Evolutionary conservation across 2,888 invertebrate species (phyloP), one percentile per base, ranked within the genome.

Genomic region (Parnassius mnemosyne): DNA sequence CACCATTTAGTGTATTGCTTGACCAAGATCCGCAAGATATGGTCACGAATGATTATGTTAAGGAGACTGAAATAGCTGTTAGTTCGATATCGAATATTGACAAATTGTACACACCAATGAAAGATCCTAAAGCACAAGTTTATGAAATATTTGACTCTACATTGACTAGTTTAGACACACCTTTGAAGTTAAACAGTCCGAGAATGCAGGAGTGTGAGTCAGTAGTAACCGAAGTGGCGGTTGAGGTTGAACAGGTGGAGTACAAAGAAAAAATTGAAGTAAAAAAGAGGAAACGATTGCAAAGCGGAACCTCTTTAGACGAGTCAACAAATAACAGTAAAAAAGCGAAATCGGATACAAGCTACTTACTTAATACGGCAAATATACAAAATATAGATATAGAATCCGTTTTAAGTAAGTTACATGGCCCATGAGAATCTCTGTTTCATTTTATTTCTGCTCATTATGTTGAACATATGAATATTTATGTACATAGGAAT

Each of bases 341-440:
- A 67, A 87, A 79, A 71, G 70, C 75, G 1, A 89, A 86, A 70
- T 72, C 83, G 9, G 85, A 88, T 57, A 68, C 85, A 5, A 78
- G 83, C 60, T 84, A 83, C 68, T 73, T 88, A 65, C 76, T 88
- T 13, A 79, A 81, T 69, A 78, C 87, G 9, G 79, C 85, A 50
- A 86, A 83, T 68, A 87, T 88, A 69, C 84, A 87, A 72, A 83
- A 91, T 72, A 84, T 92, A 58, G 92, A 91, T 74, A 92, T 92
- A 59, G 92, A 92, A 73, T 79, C 87, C 16, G 87, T 92, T 58
- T 73, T 92, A 47, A 86, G 79, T 71, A 89, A 90, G 71, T 73
- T 92, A 57, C 92, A 92, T 69, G 92, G 92, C 41, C 85, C 87
- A 53, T 89, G 20, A 82, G 34, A 71, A 64, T 65, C 58, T 57